phyloP scores from a whole-genome alignment of 2,113 vertebrate species.

The Calonectris borealis region DNA sequence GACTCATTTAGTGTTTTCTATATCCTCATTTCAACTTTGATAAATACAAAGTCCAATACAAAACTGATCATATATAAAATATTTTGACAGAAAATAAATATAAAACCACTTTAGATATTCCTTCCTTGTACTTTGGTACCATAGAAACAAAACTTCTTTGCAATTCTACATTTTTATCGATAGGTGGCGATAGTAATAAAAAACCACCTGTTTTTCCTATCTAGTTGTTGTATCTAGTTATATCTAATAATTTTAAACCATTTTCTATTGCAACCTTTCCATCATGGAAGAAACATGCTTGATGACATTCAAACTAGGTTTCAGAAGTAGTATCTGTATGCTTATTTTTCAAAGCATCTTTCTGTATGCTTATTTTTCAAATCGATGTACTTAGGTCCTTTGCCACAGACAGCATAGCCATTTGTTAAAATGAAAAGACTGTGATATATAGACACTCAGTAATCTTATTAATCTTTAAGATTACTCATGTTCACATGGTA shows the following conservation, averaged over 20 bases:
- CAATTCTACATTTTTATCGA: not conserved
- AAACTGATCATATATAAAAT: not conserved
- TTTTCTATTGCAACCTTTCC: not conserved
- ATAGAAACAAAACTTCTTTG: not conserved
- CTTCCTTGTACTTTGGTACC: not conserved
- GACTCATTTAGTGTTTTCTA: not conserved
- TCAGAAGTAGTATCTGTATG: not conserved
- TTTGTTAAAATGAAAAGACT: not conserved
- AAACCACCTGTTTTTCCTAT: not conserved
- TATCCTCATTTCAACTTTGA: not conserved
- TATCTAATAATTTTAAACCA: not conserved
- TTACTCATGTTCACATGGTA: not conserved
- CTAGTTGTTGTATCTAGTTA: not conserved
- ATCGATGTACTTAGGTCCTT: not conserved
- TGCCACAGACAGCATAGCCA: not conserved
- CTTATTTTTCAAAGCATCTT: not conserved
- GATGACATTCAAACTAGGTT: not conserved
- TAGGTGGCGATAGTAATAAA: not conserved
- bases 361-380: not conserved
- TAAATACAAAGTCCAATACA: not conserved
- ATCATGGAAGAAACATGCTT: not conserved
- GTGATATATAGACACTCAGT: not conserved
- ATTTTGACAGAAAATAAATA: not conserved
- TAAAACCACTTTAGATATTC: not conserved
- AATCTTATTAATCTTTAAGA: not conserved